A percentile compares a stretch with the other conserved stretches of the same genome.
These are phyloP conservation scores for Bellardia pandia DNA, from an alignment of 2,888 invertebrate species.

Conservation along the genomic window DNA sequence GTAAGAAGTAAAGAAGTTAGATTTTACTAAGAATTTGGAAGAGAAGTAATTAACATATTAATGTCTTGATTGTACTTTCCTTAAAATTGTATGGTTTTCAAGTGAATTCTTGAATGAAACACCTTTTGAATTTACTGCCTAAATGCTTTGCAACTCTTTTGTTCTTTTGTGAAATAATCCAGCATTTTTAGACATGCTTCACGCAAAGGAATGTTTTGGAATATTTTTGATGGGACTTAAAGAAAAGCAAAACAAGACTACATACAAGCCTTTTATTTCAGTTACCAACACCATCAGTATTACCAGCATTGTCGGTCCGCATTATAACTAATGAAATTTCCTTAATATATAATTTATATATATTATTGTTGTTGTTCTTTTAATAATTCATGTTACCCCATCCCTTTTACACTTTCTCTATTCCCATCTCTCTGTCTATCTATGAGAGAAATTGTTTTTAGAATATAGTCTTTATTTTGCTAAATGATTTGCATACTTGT, in stretches of 20 bases:
- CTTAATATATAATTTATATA: slow-evolving; percentile 40
- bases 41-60: too few species aligned
- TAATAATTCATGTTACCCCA: slow-evolving; percentile 39
- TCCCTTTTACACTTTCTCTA: not conserved
- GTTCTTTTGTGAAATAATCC: not conserved
- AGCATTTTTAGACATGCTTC: not conserved
- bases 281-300: not conserved
- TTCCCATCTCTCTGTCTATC: not conserved
- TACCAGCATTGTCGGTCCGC: slow-evolving; percentile 5
- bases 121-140: not conserved
- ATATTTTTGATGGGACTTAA: slow-evolving; percentile 1
- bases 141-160: not conserved
- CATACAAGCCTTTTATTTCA: not conserved
- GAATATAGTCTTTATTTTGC: slow-evolving; percentile 25
- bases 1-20: too few species aligned
- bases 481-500: slow-evolving; percentile 69
- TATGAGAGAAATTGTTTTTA: slow-evolving; percentile 16
- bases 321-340: slow-evolving; percentile 60
- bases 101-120: not conserved
- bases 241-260: not conserved
- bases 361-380: slow-evolving; percentile 2
- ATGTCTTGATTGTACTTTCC: too few species aligned
- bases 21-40: too few species aligned
- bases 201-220: slow-evolving; percentile 19
- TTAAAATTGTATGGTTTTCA: not conserved